A percentile compares a stretch with the other conserved stretches of the same genome.
phyloP scores from a whole-genome alignment of 2,888 invertebrate species.

The Drepana falcataria region DNA sequence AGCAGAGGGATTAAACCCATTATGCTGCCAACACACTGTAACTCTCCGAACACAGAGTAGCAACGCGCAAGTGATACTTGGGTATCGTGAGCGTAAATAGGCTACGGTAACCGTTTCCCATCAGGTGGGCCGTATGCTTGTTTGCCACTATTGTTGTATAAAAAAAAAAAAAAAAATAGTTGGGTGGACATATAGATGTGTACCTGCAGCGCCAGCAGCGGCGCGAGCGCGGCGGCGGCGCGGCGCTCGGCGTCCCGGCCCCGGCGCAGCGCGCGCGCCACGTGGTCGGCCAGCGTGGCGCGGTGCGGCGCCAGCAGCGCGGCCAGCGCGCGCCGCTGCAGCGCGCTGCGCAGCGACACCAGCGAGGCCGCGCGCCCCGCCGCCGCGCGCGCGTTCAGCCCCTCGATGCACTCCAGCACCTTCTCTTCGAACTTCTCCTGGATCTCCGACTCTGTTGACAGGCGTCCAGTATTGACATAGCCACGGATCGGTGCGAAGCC shows the following conservation, averaged over 20 bases:
- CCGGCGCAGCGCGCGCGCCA: slow-evolving; percentile 89
- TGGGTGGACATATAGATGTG: background rate
- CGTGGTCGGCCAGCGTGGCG: slow-evolving; percentile 88
- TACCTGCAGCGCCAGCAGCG: slow-evolving; percentile 90
- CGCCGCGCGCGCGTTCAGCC: slow-evolving; percentile 91
- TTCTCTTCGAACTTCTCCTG: slow-evolving; percentile 90
- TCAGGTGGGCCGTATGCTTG: too few species aligned
- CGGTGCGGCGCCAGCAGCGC: slow-evolving; percentile 87
- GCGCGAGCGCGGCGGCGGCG: slow-evolving; percentile 88
- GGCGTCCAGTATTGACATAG: background rate
- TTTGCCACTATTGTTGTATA: too few species aligned
- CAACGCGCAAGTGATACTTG: too few species aligned
- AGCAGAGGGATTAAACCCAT: too few species aligned
- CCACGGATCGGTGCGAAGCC: background rate
- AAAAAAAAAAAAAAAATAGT: too few species aligned
- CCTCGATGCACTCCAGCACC: slow-evolving; percentile 91
- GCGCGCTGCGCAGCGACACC: slow-evolving; percentile 83
- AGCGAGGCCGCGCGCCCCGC: slow-evolving; percentile 88
- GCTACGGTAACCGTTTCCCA: too few species aligned
- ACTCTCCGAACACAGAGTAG: too few species aligned
- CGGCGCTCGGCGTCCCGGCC: slow-evolving; percentile 90
- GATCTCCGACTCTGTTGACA: slow-evolving; percentile 68
- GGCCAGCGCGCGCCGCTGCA: slow-evolving; percentile 88
- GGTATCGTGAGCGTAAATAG: too few species aligned
- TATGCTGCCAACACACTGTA: too few species aligned